Evolutionary conservation across 2,888 invertebrate genomes (phyloP).

Genomic region (Oeneis ivallda): DNA sequence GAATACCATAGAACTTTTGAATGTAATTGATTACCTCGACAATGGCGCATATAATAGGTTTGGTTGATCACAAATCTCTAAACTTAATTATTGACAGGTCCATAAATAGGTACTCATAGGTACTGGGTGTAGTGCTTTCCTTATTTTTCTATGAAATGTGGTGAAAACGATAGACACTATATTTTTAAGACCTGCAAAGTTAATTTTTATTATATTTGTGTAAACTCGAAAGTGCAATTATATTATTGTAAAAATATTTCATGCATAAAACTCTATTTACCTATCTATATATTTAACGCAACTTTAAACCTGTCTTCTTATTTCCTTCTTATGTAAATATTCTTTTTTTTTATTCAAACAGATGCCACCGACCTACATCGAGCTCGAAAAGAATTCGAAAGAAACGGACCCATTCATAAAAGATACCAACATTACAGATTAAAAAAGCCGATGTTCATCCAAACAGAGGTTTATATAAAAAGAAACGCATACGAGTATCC

Average conservation of each 20-base stretch:
- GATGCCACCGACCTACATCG: slow-evolving; percentile 77
- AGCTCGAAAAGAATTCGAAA: slow-evolving; percentile 56
- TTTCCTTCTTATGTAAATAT: slow-evolving; percentile 41
- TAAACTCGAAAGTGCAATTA: no score
- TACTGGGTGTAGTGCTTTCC: no score
- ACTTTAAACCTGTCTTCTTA: slow-evolving; percentile 19
- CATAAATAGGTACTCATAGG: no score
- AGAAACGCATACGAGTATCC: slow-evolving; percentile 57
- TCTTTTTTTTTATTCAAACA: slow-evolving; percentile 62
- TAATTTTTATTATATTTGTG: no score
- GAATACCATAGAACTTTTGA: no score
- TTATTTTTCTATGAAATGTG: no score
- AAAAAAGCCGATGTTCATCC: slow-evolving; percentile 72
- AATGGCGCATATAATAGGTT: no score
- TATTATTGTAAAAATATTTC: neutral
- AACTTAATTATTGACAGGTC: no score
- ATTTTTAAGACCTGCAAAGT: no score
- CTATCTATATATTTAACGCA: neutral
- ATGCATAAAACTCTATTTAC: neutral
- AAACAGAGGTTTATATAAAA: slow-evolving; percentile 56
- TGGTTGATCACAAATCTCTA: no score
- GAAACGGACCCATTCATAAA: slow-evolving; percentile 47
- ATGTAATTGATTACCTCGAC: no score
- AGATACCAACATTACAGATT: slow-evolving; percentile 46
- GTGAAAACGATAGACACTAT: no score